phyloP scores from a whole-genome alignment of 2,797 vertebrate species.

The Danio choprae region DNA sequence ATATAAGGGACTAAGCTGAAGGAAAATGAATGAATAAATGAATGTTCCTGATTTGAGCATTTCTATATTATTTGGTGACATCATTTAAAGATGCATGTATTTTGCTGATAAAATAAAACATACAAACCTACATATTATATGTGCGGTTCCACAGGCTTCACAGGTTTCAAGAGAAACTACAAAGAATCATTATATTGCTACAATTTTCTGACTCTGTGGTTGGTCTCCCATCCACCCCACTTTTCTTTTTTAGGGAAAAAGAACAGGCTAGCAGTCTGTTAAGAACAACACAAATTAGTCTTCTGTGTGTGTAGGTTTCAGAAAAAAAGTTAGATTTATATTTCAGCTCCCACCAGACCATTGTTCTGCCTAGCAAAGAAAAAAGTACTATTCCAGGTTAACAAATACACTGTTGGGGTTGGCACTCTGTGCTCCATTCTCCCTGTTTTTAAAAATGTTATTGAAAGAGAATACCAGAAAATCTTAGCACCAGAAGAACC shows the following conservation, averaged over 20 bases:
- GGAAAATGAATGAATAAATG: too few relatives aligned
- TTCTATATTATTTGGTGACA: not conserved
- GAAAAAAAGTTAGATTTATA: not conserved
- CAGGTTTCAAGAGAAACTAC: not conserved
- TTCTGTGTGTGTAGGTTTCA: not conserved
- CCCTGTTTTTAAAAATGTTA: not conserved
- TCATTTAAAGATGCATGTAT: not conserved
- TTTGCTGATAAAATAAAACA: not conserved
- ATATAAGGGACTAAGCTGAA: too few relatives aligned
- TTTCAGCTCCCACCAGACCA: constrained; percentile 21
- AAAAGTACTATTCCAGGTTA: constrained; percentile 9
- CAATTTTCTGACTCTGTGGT: constrained; percentile 15
- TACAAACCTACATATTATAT: not conserved
- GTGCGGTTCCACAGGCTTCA: not conserved
- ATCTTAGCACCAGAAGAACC: not conserved
- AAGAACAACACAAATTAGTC: constrained; percentile 35
- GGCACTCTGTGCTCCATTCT: not conserved
- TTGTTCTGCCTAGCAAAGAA: constrained; percentile 22
- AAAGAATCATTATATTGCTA: not conserved
- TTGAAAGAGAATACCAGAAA: not conserved
- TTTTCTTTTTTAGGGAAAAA: not conserved
- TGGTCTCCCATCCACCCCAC: constrained; percentile 3
- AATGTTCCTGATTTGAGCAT: too few relatives aligned
- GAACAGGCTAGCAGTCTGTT: constrained; percentile 18
- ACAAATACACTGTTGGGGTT: constrained; percentile 20